These are phyloP conservation scores for Uromys caudimaculatus DNA, from an alignment of 2,797 vertebrate genomes.

Conservation along the genomic window DNA sequence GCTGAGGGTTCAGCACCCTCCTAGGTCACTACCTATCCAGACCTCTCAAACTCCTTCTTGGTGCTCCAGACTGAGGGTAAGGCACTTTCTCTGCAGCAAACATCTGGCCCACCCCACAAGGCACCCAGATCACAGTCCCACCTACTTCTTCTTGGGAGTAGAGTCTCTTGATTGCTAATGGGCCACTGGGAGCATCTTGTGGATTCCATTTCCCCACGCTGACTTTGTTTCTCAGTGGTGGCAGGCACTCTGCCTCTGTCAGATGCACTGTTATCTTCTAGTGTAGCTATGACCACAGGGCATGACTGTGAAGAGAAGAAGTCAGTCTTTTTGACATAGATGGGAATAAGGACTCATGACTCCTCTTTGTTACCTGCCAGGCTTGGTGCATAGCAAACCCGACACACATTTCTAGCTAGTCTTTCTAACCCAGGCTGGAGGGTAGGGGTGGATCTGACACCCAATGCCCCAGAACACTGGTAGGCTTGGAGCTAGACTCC, in stretches of 20 bases:
- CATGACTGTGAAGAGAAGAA: not conserved
- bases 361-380: not conserved
- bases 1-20: not conserved
- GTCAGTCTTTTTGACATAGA: not conserved
- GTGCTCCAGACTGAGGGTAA: no score
- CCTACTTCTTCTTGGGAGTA: fast-evolving
- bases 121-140: not conserved
- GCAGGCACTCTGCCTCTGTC: not conserved
- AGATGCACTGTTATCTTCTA: not conserved
- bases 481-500: not conserved
- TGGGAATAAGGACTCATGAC: not conserved
- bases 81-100: not conserved
- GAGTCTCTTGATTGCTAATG: not conserved
- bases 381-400: not conserved
- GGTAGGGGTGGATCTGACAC: not conserved
- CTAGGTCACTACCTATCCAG: not conserved
- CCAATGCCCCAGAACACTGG: not conserved
- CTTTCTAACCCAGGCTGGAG: not conserved
- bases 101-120: not conserved
- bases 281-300: no score
- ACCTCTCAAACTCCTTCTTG: no score
- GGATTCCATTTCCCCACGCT: fast-evolving
- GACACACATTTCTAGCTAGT: not conserved
- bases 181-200: not conserved
- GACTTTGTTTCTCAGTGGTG: not conserved